Evolutionary conservation across 2,888 invertebrate genomes (phyloP), one percentile per base, ranked within the genome.

Genomic region (Hydrotaea diabolus): DNA sequence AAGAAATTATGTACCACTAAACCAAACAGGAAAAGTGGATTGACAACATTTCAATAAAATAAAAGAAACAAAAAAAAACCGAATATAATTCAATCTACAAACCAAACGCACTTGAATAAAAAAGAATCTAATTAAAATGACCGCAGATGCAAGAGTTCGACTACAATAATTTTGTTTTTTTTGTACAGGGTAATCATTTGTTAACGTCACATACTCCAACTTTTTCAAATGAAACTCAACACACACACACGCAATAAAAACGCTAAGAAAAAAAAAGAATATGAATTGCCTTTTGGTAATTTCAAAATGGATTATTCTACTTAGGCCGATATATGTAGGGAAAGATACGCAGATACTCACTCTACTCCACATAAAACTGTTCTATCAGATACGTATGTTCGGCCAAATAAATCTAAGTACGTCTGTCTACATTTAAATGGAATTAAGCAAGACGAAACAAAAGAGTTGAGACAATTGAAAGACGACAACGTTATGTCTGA

Each of bases 21-120:
- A 79, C 39, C 73, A 83, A 31, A 31, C 3, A 31, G 7, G 7
- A 31, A 31, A 31, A 83, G 73, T 83, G 76, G 79, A 83, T 80
- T 83, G 83, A 83, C 83, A 83, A 80, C 79, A 79, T 73, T 83
- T 83, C 83, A 80, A 79, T n/a, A 19, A 69, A 57, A 43, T 3
- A 36, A 17, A 62, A 72, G 11, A 55, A 8, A 13, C 3, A 73
- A 59, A 26, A 59, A 55, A 55, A 21, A 59, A 23, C 26, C 15
- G 9, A 57, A 57, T 57, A 19, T 5, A 57, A 57, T 57, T 21
- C 23, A 21, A 21, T 11, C 9, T 19, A 23, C 11, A 19, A 19
- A 23, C 17, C 1, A 57, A 11, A 62, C 31, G 17, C 15, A 31
- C 64, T 46, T n/a, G 73, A 26, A 17, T 4, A 31, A 2, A 7